Percentiles rank a stretch among this genome's conserved stretches.
These are phyloP conservation scores for Aurelia sp. DNA, from an alignment of 30 jellyfish, hydroid and myxozoan genomes.

Conservation along the genomic window DNA sequence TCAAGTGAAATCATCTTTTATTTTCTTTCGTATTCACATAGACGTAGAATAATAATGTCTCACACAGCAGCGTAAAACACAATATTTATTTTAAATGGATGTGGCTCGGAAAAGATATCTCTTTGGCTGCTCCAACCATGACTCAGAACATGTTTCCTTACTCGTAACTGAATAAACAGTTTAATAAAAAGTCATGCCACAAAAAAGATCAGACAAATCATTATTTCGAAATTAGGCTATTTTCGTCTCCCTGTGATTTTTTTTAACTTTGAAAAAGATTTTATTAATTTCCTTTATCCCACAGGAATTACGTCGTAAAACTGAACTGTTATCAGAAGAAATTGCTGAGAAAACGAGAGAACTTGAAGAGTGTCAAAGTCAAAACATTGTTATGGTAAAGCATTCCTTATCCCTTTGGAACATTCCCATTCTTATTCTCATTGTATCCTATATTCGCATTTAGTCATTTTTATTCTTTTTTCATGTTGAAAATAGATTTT, in stretches of 20 bases:
- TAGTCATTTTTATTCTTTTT: background rate
- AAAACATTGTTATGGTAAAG: background rate
- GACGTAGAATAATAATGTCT: too few relatives aligned
- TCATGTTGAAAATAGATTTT: too few relatives aligned
- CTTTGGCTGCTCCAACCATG: background rate
- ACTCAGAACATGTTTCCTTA: too few relatives aligned
- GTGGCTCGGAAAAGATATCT: background rate
- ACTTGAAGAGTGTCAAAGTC: background rate
- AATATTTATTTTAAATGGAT: background rate
- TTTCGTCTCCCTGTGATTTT: too few relatives aligned
- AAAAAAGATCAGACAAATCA: too few relatives aligned
- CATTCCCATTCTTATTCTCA: background rate
- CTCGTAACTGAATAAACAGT: too few relatives aligned
- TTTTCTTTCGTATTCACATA: too few relatives aligned
- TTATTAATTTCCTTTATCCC: background rate
- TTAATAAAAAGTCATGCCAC: too few relatives aligned
- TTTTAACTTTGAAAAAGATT: too few relatives aligned
- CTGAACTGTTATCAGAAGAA: conserved; percentile 4
- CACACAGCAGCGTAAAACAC: background rate
- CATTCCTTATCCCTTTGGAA: too few relatives aligned
- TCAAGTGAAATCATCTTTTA: too few relatives aligned
- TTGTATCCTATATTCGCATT: background rate
- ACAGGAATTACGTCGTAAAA: conserved; percentile 18
- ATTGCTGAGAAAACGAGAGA: conserved; percentile 15
- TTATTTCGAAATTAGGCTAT: too few relatives aligned